Percentiles rank a stretch among this genome's conserved stretches.
phyloP scores from a whole-genome alignment of 1,140 invertebrate species.

The Ylistrum balloti region DNA sequence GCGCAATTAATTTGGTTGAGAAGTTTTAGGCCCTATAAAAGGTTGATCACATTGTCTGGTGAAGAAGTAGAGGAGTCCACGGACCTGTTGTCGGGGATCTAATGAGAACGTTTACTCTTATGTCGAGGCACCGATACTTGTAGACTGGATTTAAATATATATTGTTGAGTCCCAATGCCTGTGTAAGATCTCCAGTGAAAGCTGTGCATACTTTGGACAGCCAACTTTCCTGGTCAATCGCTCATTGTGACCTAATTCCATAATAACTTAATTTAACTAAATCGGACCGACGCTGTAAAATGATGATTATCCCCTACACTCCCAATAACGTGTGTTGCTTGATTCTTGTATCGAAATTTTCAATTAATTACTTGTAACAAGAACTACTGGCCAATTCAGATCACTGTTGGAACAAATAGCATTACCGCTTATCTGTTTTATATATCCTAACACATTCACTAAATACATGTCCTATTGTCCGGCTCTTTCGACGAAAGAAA shows the following conservation, averaged over 20 bases:
- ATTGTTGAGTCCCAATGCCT: no score
- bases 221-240: no score
- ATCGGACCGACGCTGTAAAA: background rate
- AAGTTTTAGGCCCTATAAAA: no score
- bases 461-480: background rate
- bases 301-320: background rate
- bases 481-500: background rate
- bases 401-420: background rate
- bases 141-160: no score
- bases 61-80: no score
- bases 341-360: background rate
- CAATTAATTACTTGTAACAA: background rate
- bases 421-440: background rate
- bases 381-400: background rate
- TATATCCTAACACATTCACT: background rate
- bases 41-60: no score
- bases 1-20: no score
- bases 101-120: no score
- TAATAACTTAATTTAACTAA: background rate
- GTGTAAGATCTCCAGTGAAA: no score
- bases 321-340: background rate
- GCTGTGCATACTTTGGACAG: no score
- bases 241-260: slow-evolving; percentile 11
- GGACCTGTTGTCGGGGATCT: no score
- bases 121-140: no score